phyloP scores from a whole-genome alignment of 2,797 vertebrate genomes.

The Silurus aristotelis region DNA sequence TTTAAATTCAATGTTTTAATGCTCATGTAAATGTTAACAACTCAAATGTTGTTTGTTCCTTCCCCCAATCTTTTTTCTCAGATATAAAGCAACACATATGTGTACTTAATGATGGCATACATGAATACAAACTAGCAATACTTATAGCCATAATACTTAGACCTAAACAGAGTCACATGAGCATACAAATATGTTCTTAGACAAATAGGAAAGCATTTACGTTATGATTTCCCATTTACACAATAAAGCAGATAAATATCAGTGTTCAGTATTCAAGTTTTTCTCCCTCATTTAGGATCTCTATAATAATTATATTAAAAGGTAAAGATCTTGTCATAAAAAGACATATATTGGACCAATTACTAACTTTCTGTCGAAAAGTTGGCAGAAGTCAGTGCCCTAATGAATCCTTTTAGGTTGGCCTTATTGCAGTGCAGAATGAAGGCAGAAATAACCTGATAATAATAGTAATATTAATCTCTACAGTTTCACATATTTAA shows the following conservation, averaged over 20 bases:
- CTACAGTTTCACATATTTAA: conserved; percentile 23
- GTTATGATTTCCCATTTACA: conserved; percentile 52
- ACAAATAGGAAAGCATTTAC: conserved; percentile 47
- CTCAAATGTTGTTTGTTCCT: conserved; percentile 1
- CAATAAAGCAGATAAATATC: conserved; percentile 33
- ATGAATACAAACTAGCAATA: conserved; percentile 63
- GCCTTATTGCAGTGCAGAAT: conserved; percentile 11
- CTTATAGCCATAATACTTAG: conserved; percentile 50
- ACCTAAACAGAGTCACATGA: conserved; percentile 64
- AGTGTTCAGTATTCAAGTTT: conserved; percentile 22
- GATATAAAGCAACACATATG: conserved; percentile 51
- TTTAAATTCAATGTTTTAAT: conserved; percentile 65
- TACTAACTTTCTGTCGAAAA: conserved; percentile 4
- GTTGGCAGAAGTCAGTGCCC: neutral
- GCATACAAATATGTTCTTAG: conserved; percentile 62
- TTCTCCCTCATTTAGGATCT: conserved; percentile 8
- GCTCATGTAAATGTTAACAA: conserved; percentile 58
- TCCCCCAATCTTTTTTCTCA: conserved; percentile 12
- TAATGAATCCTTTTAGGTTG: conserved; percentile 15
- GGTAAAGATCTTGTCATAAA: conserved; percentile 16
- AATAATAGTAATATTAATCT: neutral
- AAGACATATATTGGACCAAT: neutral
- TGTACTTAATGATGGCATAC: conserved; percentile 51
- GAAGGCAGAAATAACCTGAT: neutral
- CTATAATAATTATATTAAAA: conserved; percentile 19